These are phyloP conservation scores for Drosophila yakuba DNA, from an alignment of 1,140 invertebrate genomes.

Conservation along the genomic window DNA sequence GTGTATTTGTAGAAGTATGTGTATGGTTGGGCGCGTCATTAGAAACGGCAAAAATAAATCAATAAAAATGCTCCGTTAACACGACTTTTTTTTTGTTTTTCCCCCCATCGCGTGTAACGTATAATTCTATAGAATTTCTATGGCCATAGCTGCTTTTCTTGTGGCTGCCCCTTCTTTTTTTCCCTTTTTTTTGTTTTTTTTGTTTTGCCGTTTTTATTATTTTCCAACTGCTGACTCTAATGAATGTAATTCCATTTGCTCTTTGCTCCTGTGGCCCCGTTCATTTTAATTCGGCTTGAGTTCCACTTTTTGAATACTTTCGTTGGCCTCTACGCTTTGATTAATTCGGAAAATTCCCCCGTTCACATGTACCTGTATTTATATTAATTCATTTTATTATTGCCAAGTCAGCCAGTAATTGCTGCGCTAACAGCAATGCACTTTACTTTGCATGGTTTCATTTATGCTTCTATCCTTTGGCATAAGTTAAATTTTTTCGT, in stretches of 20 bases:
- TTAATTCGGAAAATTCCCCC: conserved; percentile 12
- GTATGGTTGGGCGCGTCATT: conserved; percentile 67
- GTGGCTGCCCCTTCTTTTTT: conserved; percentile 4
- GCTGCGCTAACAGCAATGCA: not conserved
- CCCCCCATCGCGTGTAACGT: conserved; percentile 38
- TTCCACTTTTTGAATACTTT: not conserved
- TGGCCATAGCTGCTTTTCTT: conserved; percentile 26
- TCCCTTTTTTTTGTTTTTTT: not conserved
- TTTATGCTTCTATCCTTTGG: too few relatives aligned
- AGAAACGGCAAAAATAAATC: conserved; percentile 78
- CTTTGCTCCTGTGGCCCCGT: not conserved
- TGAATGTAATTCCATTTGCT: conserved; percentile 39
- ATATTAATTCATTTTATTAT: not conserved
- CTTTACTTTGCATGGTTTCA: too few relatives aligned
- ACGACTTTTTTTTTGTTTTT: conserved; percentile 42
- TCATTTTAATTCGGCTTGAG: conserved; percentile 7
- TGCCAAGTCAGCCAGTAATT: not conserved
- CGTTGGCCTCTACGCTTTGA: conserved; percentile 9
- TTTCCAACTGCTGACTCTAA: conserved; percentile 40
- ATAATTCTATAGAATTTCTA: conserved; percentile 45
- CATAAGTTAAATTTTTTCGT: too few relatives aligned
- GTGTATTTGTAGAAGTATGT: conserved; percentile 23
- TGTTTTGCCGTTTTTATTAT: conserved; percentile 22
- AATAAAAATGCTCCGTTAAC: conserved; percentile 71
- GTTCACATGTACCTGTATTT: not conserved